Evolutionary conservation across 1,140 invertebrate species (phyloP), one percentile per base, ranked within the genome.

Genomic region (Orius laevigatus): DNA sequence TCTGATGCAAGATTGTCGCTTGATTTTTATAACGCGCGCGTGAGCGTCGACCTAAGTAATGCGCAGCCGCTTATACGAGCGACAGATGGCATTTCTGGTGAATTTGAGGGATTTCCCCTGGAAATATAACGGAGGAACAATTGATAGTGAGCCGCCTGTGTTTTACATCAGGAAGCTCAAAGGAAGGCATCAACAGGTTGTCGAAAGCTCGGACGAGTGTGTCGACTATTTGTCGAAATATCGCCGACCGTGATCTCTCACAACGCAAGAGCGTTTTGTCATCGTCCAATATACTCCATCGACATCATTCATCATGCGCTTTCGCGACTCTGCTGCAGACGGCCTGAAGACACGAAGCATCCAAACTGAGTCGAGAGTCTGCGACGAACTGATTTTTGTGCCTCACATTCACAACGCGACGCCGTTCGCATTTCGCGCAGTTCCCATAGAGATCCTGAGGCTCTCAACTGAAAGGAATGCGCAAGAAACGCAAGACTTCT

Each of bases 271-370:
- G 60, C 63, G 14, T n/a, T n/a, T n/a, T n/a, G 51, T 69, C 1
- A 58, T 69, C n/a, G 18, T 59, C 66, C 1, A 64, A 66, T n/a
- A 55, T 73, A 68, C 44, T 70, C 67, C 3, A 73, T 71, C 11
- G 72, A 75, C 54, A 67, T 73, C 3, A 74, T 76, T 66, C 66
- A 14, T 66, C 64, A 0, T 72, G 68, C 53, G 70, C 68, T 10
- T 75, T 75, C 56, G 74, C n/a, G 74, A 0, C 63, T 78, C 3
- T 66, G n/a, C 76, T 15, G 70, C 70, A 52, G 70, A 73, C 41
- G 67, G 72, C 10, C 64, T 75, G 9, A 60, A 64, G n/a, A 46
- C 63, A 71, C 56, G 60, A 67, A 0, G 58, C 72, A 19, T 65
- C 69, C 0, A 66, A 72, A 57, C 77, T 78, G 58, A n/a, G 38